Evolutionary conservation across 2,888 invertebrate species (phyloP).

Genomic region (Empis stercorea): DNA sequence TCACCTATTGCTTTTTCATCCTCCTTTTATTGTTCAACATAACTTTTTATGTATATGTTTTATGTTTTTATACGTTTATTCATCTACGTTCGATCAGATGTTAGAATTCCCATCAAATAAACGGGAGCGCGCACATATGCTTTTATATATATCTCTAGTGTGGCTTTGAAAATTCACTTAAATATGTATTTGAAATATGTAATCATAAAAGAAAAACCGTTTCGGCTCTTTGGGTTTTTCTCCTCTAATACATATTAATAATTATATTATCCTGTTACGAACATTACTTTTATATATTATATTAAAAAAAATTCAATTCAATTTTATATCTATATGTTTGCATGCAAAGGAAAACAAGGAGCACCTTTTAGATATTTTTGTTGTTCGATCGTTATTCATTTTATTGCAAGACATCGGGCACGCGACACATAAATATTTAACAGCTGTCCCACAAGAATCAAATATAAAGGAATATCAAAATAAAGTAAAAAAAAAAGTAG

Average conservation of each 20-base stretch:
- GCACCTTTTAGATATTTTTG: neutral
- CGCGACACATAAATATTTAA: constrained; percentile 51
- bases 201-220: neutral
- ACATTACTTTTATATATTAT: too few relatives aligned
- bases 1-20: too few relatives aligned
- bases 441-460: constrained; percentile 45
- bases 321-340: constrained; percentile 5
- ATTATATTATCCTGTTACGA: neutral
- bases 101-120: constrained; percentile 30
- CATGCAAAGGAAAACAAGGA: constrained; percentile 7
- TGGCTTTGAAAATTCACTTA: too few relatives aligned
- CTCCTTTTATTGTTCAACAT: neutral
- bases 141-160: constrained; percentile 7
- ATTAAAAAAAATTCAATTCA: too few relatives aligned
- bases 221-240: neutral
- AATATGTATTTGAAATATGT: too few relatives aligned
- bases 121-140: constrained; percentile 10
- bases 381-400: constrained; percentile 22
- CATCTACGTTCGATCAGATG: constrained; percentile 33
- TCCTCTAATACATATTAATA: neutral
- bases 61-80: neutral
- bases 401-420: constrained; percentile 45
- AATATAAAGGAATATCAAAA: constrained; percentile 8
- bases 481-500: neutral
- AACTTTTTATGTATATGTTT: neutral